phyloP scores from a whole-genome alignment of 2,888 invertebrate species.

The Nesidiocoris tenuis region DNA sequence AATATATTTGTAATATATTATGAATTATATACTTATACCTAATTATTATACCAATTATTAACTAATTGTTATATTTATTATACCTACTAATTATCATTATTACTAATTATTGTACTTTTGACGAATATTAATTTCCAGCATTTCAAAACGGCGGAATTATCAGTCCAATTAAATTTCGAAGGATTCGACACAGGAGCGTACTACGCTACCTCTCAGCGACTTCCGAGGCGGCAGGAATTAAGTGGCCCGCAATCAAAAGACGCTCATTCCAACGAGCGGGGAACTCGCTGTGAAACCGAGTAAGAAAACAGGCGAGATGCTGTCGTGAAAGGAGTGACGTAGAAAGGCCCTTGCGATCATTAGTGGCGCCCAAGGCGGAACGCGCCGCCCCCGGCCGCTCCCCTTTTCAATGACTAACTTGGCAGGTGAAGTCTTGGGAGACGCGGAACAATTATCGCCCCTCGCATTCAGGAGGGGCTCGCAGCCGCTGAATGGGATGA shows the following conservation, averaged over 20 bases:
- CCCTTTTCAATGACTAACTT: background rate
- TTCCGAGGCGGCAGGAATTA: background rate
- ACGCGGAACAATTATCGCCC: background rate
- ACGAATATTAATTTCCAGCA: no score
- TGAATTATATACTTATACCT: no score
- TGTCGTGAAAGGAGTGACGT: background rate
- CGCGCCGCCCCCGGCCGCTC: background rate
- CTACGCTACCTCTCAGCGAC: no score
- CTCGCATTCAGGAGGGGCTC: background rate
- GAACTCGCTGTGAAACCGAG: no score
- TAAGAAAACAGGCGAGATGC: background rate
- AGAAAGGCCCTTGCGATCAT: background rate
- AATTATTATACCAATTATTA: no score
- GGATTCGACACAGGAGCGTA: no score
- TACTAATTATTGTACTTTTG: no score
- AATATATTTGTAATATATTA: no score
- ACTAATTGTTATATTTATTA: no score
- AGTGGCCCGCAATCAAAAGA: background rate
- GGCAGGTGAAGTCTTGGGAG: background rate
- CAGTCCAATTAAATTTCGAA: no score
- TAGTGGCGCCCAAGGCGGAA: background rate
- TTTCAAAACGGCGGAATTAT: no score
- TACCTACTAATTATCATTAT: no score
- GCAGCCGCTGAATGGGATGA: background rate
- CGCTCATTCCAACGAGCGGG: background rate